These are phyloP conservation scores for Pyrochroa serraticornis DNA, from an alignment of 2,888 invertebrate genomes.

Conservation along the genomic window DNA sequence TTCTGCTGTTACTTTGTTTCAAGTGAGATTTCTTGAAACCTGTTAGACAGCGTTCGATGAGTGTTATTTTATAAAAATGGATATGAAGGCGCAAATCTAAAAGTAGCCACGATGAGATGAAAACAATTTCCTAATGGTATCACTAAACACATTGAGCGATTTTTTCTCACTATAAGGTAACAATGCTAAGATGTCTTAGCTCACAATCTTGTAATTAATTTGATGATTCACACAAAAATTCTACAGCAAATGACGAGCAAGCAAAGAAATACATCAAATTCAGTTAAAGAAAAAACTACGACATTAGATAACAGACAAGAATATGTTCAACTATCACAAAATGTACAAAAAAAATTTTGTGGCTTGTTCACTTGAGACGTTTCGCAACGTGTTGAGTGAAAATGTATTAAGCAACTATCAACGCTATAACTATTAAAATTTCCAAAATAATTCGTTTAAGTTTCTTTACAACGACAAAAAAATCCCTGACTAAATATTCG, in stretches of 20 bases:
- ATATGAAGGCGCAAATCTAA: background rate
- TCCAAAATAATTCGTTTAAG: too few relatives aligned
- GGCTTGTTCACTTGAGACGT: too few relatives aligned
- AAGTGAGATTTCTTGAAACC: constrained; percentile 3
- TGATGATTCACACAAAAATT: constrained; percentile 1
- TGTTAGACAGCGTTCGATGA: background rate
- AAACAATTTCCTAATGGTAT: constrained; percentile 15
- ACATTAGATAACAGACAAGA: background rate
- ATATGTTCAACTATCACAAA: too few relatives aligned
- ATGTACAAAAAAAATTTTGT: too few relatives aligned
- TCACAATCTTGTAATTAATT: constrained; percentile 30
- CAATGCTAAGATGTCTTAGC: constrained; percentile 44
- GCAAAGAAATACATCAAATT: constrained; percentile 1
- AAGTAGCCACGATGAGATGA: too few relatives aligned
- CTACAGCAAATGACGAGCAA: constrained; percentile 15
- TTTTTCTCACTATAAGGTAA: constrained; percentile 48
- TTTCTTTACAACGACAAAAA: constrained; percentile 39
- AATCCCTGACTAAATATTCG: constrained; percentile 46
- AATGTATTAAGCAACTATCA: background rate
- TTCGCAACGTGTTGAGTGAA: too few relatives aligned
- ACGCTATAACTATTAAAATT: constrained; percentile 16
- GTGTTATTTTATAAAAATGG: background rate
- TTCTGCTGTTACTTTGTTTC: background rate
- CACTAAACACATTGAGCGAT: constrained; percentile 49
- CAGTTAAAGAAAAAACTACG: background rate